Evolutionary conservation across 2,113 vertebrate species (phyloP).

Genomic region (Penelope pileata): DNA sequence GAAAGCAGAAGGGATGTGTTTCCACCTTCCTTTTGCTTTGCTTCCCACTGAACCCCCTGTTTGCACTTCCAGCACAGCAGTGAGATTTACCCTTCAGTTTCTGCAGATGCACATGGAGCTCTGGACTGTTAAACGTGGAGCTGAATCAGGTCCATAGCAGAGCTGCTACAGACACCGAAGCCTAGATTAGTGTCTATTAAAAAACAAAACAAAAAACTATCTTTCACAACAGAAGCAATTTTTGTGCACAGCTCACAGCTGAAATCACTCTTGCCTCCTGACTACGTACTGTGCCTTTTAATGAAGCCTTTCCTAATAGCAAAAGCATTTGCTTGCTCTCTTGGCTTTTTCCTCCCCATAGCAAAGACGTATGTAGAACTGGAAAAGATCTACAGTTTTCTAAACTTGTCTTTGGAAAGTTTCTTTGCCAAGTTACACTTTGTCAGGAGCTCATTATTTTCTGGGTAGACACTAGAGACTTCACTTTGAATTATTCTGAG

Average conservation of each 20-base stretch:
- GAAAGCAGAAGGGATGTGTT: not conserved
- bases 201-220: rapidly evolving
- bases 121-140: not conserved
- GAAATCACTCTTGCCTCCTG: not conserved
- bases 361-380: constrained; percentile 36
- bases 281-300: not conserved
- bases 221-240: not conserved
- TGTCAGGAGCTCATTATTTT: constrained; percentile 70
- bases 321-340: constrained; percentile 39
- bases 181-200: not conserved
- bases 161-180: not conserved
- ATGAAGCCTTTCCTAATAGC: constrained; percentile 34
- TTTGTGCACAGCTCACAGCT: not conserved
- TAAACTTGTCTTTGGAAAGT: constrained; percentile 69
- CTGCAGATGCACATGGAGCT: not conserved
- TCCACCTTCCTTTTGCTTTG: not conserved
- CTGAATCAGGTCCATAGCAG: not conserved
- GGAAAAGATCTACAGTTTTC: constrained; percentile 52
- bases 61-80: not conserved
- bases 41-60: not conserved
- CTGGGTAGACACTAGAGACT: constrained; percentile 64
- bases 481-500: constrained; percentile 42
- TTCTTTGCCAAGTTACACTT: constrained; percentile 75
- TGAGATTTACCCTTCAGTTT: not conserved
- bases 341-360: constrained; percentile 17